These are phyloP conservation scores for Trichogramma dendrolimi DNA, from an alignment of 2,888 invertebrate genomes.

Conservation along the genomic window DNA sequence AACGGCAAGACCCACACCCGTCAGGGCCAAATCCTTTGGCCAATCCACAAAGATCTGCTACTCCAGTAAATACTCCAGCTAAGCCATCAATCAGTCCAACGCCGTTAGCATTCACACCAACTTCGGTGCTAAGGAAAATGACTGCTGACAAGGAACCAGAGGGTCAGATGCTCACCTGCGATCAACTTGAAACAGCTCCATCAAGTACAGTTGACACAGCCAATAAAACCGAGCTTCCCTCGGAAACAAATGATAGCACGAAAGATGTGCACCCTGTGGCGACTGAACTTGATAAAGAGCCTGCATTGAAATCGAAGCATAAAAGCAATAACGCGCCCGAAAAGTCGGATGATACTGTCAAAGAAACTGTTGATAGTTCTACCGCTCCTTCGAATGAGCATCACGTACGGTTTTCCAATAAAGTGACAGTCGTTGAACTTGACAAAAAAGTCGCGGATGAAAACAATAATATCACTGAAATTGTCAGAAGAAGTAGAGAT, in stretches of 20 bases:
- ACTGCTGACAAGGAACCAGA: slow-evolving; percentile 82
- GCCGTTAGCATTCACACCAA: slow-evolving; percentile 86
- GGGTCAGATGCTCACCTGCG: slow-evolving; percentile 48
- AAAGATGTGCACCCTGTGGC: slow-evolving; percentile 6
- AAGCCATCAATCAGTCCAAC: slow-evolving; percentile 61
- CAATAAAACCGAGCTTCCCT: not conserved
- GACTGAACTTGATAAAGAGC: not conserved
- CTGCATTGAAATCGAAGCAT: slow-evolving; percentile 30
- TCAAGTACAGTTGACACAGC: slow-evolving; percentile 22
- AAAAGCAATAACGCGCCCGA: slow-evolving; percentile 11
- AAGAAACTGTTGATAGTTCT: not conserved
- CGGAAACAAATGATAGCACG: slow-evolving; percentile 6
- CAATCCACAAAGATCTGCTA: slow-evolving; percentile 40
- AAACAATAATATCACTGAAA: not conserved
- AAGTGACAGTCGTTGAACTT: not conserved
- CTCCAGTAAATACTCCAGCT: slow-evolving; percentile 49
- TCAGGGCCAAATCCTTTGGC: slow-evolving; percentile 39
- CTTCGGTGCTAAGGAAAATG: slow-evolving; percentile 90
- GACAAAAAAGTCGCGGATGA: not conserved
- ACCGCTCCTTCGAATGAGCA: not conserved
- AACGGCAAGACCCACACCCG: slow-evolving; percentile 66
- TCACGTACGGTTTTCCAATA: not conserved
- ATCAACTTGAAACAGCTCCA: slow-evolving; percentile 33
- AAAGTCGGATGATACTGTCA: not conserved
- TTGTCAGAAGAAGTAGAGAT: not conserved